A percentile compares a stretch with the other conserved stretches of the same genome.
These are phyloP conservation scores for Nyctibius bracteatus DNA, from an alignment of 2,113 vertebrate species.

Conservation along the genomic window DNA sequence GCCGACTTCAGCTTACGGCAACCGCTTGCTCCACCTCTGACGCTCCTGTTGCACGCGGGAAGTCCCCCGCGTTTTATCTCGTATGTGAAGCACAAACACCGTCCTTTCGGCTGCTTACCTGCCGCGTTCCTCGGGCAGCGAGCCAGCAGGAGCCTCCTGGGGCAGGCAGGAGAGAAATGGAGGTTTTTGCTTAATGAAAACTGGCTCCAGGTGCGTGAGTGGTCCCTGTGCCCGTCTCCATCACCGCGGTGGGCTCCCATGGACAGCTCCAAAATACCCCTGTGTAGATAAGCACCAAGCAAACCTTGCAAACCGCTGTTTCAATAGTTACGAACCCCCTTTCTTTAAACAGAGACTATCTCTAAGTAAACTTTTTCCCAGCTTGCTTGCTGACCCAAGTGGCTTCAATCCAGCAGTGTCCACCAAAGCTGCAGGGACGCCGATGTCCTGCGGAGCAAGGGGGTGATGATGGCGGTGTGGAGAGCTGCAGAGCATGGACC, in stretches of 20 bases:
- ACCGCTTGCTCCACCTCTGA: neutral
- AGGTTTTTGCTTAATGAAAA: neutral
- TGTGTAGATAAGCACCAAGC: neutral
- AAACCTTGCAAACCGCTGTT: neutral
- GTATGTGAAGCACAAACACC: rapidly evolving
- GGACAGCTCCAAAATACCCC: neutral
- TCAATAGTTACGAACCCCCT: neutral
- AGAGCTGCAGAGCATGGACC: neutral
- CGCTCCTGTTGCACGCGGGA: rapidly evolving
- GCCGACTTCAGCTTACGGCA: neutral
- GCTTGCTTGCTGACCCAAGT: neutral
- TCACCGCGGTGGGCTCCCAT: rapidly evolving
- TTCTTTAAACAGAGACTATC: neutral
- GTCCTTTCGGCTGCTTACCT: neutral
- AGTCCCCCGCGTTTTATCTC: neutral
- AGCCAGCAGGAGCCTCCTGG: neutral
- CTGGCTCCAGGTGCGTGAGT: rapidly evolving
- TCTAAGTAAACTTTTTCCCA: neutral
- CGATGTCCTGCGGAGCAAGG: neutral
- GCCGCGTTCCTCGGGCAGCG: rapidly evolving
- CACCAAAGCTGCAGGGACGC: neutral
- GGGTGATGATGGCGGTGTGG: rapidly evolving
- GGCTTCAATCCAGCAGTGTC: neutral
- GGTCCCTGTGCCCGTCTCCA: neutral
- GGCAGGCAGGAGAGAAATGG: neutral